Evolutionary conservation across 2,888 invertebrate genomes (phyloP).

Genomic region (Cheilosia vernalis): DNA sequence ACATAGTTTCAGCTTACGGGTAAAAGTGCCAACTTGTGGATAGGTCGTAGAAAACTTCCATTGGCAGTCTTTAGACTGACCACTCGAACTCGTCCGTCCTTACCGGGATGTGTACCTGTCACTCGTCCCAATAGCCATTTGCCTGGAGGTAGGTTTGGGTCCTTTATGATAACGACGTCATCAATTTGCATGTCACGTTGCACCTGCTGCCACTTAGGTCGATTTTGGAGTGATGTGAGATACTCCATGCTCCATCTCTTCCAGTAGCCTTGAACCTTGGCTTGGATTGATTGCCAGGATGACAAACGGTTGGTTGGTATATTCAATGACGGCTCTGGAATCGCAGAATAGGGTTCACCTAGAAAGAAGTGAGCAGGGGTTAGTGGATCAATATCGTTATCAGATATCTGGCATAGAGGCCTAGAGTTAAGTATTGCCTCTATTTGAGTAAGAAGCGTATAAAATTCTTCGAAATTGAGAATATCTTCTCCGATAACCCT

Average conservation of each 20-base stretch:
- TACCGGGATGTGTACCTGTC: too few relatives aligned
- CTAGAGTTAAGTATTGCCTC: too few relatives aligned
- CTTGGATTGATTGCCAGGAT: neutral
- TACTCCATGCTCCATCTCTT: neutral
- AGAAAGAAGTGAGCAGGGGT: neutral
- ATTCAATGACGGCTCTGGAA: neutral
- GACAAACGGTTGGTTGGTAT: conserved; percentile 1
- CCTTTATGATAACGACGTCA: too few relatives aligned
- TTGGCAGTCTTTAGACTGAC: neutral
- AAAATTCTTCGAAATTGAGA: too few relatives aligned
- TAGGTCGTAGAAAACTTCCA: too few relatives aligned
- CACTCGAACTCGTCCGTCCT: neutral
- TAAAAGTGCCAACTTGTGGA: too few relatives aligned
- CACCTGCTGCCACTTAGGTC: neutral
- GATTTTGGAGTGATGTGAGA: neutral
- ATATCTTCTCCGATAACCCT: too few relatives aligned
- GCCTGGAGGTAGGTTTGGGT: too few relatives aligned
- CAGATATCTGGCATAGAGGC: neutral
- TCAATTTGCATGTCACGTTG: too few relatives aligned
- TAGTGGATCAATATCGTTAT: conserved; percentile 5
- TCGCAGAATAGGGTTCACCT: neutral
- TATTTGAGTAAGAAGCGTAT: too few relatives aligned
- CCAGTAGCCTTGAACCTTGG: neutral
- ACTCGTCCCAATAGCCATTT: too few relatives aligned
- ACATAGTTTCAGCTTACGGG: too few relatives aligned